A percentile compares a stretch with the other conserved stretches of the same genome.
Evolutionary conservation across 2,113 vertebrate species (phyloP).

Genomic region (Coryphaenoides rupestris): DNA sequence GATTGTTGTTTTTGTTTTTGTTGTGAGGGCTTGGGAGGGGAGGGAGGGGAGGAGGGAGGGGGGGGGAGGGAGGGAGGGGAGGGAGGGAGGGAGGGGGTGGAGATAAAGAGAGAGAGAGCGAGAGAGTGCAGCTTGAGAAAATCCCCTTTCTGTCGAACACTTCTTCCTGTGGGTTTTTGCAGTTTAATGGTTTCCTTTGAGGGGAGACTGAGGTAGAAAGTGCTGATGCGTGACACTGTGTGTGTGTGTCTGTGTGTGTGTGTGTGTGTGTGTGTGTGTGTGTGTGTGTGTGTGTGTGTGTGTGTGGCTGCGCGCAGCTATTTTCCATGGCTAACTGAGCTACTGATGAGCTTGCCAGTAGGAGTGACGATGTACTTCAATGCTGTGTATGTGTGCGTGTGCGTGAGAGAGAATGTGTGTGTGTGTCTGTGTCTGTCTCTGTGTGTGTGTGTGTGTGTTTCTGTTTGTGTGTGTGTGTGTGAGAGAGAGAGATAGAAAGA

Average conservation of each 20-base stretch:
- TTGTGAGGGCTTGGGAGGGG: slow-evolving; percentile 1
- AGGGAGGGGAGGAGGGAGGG: slow-evolving; percentile 1
- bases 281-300: neutral
- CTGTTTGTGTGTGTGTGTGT: too few species aligned
- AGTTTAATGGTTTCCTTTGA: slow-evolving; percentile 65
- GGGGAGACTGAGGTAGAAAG: slow-evolving; percentile 56
- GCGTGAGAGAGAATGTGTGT: too few species aligned
- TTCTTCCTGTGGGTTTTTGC: slow-evolving; percentile 52
- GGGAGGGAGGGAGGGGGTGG: slow-evolving; percentile 9
- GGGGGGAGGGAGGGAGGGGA: neutral
- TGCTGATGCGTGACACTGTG: slow-evolving; percentile 55
- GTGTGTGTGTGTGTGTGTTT: neutral
- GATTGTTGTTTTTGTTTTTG: slow-evolving; percentile 11
- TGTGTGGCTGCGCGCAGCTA: neutral
- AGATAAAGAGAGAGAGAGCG: too few species aligned
- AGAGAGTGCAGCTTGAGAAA: slow-evolving; percentile 55
- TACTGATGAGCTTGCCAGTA: slow-evolving; percentile 46
- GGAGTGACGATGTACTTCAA: neutral
- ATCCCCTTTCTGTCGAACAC: slow-evolving; percentile 49
- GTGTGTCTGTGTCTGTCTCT: slow-evolving; percentile 18
- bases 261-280: slow-evolving; percentile 6
- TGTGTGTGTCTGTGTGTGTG: slow-evolving; percentile 1
- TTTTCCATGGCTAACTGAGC: slow-evolving; percentile 63
- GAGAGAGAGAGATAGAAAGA: too few species aligned
- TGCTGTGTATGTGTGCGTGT: slow-evolving; percentile 3